Conservation (phyloP, 1,140 invertebrate genomes). For the Aethina tumida region DNA sequence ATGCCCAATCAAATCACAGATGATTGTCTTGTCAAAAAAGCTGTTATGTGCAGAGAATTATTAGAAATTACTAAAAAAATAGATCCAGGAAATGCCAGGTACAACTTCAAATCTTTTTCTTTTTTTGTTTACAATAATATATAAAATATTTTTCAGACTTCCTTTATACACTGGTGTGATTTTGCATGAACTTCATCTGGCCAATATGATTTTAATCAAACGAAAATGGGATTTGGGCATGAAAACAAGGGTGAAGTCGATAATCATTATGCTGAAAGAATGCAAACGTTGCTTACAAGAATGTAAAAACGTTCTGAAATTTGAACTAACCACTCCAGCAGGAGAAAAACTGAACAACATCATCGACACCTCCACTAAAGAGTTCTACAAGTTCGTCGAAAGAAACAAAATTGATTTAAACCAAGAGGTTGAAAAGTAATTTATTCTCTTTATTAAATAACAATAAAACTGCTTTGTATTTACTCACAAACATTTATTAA, state of each 20-base stretch:
- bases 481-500: too few relatives aligned
- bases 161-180: conserved; percentile 62
- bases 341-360: conserved; percentile 40
- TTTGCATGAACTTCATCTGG: conserved; percentile 54
- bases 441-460: too few relatives aligned
- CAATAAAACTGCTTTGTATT: too few relatives aligned
- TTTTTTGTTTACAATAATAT: not conserved
- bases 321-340: conserved; percentile 41
- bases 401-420: conserved; percentile 30
- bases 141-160: conserved; percentile 38
- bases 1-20: conserved; percentile 41
- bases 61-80: conserved; percentile 50
- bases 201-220: conserved; percentile 43
- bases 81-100: conserved; percentile 54
- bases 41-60: conserved; percentile 56
- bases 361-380: conserved; percentile 31
- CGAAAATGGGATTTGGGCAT: conserved; percentile 39
- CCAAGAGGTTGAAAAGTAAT: too few relatives aligned
- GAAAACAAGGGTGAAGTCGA: conserved; percentile 28
- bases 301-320: conserved; percentile 38
- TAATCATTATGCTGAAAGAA: conserved; percentile 34
- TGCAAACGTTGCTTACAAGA: conserved; percentile 34
- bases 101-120: too few relatives aligned
- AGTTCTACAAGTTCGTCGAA: conserved; percentile 29
- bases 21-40: conserved; percentile 51